Conservation (phyloP, 2,797 vertebrate genomes). For the Manis crassicaudata region DNA sequence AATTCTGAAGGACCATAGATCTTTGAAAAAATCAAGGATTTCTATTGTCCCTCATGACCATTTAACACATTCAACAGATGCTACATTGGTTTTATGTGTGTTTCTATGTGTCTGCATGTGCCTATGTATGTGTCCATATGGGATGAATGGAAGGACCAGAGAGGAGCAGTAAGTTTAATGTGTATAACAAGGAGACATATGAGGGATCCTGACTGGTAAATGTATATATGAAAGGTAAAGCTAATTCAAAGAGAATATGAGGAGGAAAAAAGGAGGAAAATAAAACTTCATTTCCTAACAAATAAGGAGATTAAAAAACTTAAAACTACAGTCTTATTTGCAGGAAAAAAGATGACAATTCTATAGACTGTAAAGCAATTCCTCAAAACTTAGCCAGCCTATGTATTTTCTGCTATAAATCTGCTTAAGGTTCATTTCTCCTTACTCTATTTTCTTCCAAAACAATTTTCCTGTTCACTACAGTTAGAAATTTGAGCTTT, state of each 20-base stretch:
- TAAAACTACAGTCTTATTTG: neutral
- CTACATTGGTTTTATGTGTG: neutral
- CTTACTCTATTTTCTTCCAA: slow-evolving; percentile 1
- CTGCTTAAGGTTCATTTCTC: slow-evolving; percentile 42
- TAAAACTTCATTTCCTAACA: neutral
- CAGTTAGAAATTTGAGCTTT: slow-evolving; percentile 21
- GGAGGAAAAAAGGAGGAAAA: neutral
- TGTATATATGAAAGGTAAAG: neutral
- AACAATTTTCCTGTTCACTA: slow-evolving; percentile 16
- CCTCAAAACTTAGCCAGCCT: neutral
- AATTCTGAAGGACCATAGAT: neutral
- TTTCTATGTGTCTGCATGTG: neutral
- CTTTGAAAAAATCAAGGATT: neutral
- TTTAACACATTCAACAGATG: neutral
- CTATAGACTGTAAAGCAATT: neutral
- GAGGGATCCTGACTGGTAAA: neutral
- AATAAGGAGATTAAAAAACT: slow-evolving; percentile 18
- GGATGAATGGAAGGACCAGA: neutral
- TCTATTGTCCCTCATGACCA: neutral
- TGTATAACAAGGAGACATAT: neutral
- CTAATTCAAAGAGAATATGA: neutral
- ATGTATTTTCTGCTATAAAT: neutral
- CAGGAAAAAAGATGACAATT: neutral
- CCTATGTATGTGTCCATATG: neutral
- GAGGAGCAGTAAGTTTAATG: neutral